Conservation (phyloP, 2,797 vertebrate genomes). For the Syndactyla subalaris region DNA sequence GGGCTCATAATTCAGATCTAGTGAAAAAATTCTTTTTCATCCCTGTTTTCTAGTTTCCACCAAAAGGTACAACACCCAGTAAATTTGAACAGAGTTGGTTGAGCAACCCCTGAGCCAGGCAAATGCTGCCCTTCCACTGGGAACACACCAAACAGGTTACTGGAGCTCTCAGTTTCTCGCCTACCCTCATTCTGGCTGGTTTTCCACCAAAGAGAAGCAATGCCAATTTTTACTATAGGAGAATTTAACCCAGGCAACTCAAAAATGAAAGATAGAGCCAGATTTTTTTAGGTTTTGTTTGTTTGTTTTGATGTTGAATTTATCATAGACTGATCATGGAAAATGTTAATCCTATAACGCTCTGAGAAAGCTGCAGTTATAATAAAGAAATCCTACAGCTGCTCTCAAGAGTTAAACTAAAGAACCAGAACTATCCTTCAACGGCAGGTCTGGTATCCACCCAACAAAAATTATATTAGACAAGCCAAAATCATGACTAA, state of each 20-base stretch:
- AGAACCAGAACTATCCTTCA: conserved; percentile 51
- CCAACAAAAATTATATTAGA: conserved; percentile 58
- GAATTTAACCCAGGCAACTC: background rate
- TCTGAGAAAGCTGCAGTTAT: background rate
- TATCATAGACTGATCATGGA: background rate
- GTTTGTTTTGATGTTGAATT: background rate
- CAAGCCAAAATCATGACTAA: conserved; percentile 75
- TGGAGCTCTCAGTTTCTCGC: background rate
- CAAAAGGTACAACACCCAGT: background rate
- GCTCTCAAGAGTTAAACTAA: background rate
- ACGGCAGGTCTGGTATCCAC: conserved; percentile 67
- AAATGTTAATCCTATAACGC: background rate
- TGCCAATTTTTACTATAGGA: background rate
- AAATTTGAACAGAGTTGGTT: background rate
- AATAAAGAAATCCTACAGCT: background rate
- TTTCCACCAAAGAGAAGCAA: background rate
- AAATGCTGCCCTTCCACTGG: background rate
- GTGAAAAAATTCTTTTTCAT: conserved; percentile 1
- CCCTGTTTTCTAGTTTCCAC: background rate
- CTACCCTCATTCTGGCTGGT: background rate
- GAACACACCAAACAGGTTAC: background rate
- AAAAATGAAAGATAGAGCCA: background rate
- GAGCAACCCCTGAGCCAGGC: background rate
- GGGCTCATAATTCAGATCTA: background rate
- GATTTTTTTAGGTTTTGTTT: background rate